Conservation (phyloP, 2,113 vertebrate genomes). For the Sylvietta virens region DNA sequence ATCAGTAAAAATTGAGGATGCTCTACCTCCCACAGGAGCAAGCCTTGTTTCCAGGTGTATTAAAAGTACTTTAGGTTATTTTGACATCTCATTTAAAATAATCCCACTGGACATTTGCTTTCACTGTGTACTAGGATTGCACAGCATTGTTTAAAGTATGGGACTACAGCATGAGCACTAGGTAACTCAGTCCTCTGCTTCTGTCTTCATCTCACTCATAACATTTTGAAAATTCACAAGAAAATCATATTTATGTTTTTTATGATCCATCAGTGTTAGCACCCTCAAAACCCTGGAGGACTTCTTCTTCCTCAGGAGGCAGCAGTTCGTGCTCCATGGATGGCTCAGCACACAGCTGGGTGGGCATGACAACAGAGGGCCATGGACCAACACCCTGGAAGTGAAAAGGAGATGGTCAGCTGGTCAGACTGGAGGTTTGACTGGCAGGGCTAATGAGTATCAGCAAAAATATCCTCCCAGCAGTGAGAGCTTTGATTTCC, state of each 20-base stretch:
- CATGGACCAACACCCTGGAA: background rate
- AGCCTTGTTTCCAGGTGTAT: background rate
- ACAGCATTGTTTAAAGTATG: rapidly evolving
- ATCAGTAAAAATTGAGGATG: background rate
- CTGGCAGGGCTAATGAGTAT: rapidly evolving
- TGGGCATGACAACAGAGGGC: background rate
- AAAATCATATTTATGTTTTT: background rate
- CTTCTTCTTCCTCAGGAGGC: background rate
- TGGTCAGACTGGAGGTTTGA: background rate
- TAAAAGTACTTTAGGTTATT: background rate
- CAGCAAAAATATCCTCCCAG: background rate
- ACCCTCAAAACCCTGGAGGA: background rate
- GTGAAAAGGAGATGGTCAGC: background rate
- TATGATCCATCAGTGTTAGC: background rate
- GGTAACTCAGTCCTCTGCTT: background rate
- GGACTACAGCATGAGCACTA: background rate
- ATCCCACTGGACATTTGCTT: background rate
- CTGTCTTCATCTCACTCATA: background rate
- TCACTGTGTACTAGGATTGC: background rate
- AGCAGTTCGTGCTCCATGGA: background rate
- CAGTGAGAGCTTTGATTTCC: background rate
- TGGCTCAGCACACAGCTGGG: too few species aligned
- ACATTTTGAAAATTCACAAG: background rate
- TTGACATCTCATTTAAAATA: background rate
- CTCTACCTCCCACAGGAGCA: rapidly evolving